Evolutionary conservation across 2,113 vertebrate genomes (phyloP).

Genomic region (Pheucticus melanocephalus): DNA sequence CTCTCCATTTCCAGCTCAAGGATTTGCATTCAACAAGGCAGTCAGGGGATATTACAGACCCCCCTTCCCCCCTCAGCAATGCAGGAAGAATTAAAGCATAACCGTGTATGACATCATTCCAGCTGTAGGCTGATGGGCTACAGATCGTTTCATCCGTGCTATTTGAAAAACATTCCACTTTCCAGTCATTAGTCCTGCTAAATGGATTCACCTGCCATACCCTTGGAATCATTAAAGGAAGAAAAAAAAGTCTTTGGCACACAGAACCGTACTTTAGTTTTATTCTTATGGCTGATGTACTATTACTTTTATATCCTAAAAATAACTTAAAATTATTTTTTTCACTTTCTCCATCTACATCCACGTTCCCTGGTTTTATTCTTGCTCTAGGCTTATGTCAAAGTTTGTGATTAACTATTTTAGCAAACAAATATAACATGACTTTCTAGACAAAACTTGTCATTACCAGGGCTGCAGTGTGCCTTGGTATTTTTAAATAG

Average conservation of each 20-base stretch:
- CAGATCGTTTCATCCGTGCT: slow-evolving; percentile 60
- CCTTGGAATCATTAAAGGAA: slow-evolving; percentile 28
- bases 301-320: neutral
- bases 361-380: neutral
- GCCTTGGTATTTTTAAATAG: neutral
- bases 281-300: neutral
- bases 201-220: slow-evolving; percentile 60
- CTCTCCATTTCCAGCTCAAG: slow-evolving; percentile 54
- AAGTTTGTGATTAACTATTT: neutral
- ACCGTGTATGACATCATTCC: slow-evolving; percentile 73
- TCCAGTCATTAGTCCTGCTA: slow-evolving; percentile 68
- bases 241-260: neutral
- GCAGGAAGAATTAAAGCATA: slow-evolving; percentile 73
- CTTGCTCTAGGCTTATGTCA: neutral
- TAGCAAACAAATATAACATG: neutral
- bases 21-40: slow-evolving; percentile 68
- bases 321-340: neutral
- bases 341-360: neutral
- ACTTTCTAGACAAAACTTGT: neutral
- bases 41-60: slow-evolving; percentile 49
- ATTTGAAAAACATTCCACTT: slow-evolving; percentile 71
- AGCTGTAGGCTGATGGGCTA: slow-evolving; percentile 59
- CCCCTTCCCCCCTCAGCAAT: slow-evolving; percentile 48
- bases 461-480: neutral
- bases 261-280: neutral